phyloP scores from a whole-genome alignment of 2,797 vertebrate genomes.

The Hemitrygon akajei region DNA sequence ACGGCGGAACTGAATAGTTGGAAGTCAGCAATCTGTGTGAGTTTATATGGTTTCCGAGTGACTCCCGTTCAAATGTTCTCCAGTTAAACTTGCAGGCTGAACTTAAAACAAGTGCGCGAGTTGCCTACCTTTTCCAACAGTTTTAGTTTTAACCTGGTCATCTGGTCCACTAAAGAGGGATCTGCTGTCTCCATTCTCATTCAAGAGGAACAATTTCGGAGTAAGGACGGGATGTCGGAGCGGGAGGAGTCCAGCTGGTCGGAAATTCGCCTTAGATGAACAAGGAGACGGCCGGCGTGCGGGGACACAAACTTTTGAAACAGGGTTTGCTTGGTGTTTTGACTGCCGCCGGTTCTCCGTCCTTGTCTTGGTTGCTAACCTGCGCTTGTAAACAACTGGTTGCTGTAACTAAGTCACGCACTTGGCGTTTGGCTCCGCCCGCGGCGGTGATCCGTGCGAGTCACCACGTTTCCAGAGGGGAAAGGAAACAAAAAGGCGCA shows the following conservation, averaged over 20 bases:
- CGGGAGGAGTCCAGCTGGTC: background rate
- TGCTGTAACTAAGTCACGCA: background rate
- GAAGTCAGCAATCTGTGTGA: background rate
- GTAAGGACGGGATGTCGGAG: background rate
- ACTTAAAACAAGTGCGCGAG: too few relatives aligned
- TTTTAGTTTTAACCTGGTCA: slow-evolving; percentile 64
- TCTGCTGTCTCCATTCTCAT: slow-evolving; percentile 44
- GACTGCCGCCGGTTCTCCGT: background rate
- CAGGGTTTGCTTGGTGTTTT: background rate
- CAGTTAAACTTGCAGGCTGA: too few relatives aligned
- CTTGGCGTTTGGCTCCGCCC: background rate
- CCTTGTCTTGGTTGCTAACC: background rate
- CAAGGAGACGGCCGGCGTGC: background rate
- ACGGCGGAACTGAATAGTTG: background rate
- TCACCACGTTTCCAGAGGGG: background rate
- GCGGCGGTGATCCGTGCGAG: background rate
- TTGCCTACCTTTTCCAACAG: slow-evolving; percentile 68
- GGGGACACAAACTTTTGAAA: too few relatives aligned
- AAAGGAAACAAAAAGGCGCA: background rate
- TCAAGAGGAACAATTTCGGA: background rate
- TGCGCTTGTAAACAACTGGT: background rate
- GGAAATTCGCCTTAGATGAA: background rate
- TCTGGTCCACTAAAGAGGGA: slow-evolving; percentile 57
- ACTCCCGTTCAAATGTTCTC: background rate
- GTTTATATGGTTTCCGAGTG: background rate